phyloP scores from a whole-genome alignment of 2,797 vertebrate species.

The Spinus olivaceus region DNA sequence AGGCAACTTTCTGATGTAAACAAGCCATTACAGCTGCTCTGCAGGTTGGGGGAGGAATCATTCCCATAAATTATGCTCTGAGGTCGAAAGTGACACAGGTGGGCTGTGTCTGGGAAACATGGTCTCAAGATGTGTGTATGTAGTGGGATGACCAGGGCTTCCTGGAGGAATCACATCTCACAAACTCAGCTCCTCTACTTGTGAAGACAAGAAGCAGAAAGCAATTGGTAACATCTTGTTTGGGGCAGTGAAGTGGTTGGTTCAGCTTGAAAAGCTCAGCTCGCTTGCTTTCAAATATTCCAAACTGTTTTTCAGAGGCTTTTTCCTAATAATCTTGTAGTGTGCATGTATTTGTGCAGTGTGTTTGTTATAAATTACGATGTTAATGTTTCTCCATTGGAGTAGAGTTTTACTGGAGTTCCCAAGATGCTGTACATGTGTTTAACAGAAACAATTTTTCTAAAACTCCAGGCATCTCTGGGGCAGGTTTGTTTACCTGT shows the following conservation, averaged over 20 bases:
- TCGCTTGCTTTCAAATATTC: not conserved
- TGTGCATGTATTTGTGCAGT: not conserved
- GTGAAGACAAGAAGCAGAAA: not conserved
- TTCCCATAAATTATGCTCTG: not conserved
- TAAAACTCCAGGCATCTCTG: not conserved
- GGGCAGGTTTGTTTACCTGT: not conserved
- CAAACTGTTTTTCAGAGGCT: not conserved
- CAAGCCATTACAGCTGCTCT: conserved; percentile 4
- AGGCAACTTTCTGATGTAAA: not conserved
- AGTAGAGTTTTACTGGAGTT: not conserved
- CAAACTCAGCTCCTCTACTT: not conserved
- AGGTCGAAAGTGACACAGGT: not conserved
- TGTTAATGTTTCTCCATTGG: not conserved
- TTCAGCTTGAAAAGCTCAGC: not conserved
- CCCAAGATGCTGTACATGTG: not conserved
- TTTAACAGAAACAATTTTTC: not conserved
- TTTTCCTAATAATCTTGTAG: not conserved
- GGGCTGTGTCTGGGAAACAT: not conserved
- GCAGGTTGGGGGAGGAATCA: not conserved
- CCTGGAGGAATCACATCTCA: not conserved
- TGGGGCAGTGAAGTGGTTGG: not conserved
- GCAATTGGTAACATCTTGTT: not conserved
- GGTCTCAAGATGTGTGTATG: not conserved
- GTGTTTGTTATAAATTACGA: not conserved
- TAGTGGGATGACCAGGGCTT: not conserved